Evolutionary conservation across 1,140 invertebrate genomes (phyloP).

Genomic region (Brachionus manjavacas): DNA sequence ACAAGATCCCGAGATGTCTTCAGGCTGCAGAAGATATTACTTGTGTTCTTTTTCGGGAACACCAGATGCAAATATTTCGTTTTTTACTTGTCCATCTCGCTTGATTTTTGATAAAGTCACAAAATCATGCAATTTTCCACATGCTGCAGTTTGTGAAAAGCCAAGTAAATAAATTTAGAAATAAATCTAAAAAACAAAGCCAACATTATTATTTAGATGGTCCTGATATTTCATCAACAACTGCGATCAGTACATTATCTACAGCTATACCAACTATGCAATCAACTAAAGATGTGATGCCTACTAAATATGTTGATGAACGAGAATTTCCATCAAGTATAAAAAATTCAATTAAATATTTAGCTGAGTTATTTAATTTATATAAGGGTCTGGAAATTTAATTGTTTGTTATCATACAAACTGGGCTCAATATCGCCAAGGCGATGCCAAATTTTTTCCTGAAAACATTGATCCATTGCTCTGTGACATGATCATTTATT

Average conservation of each 20-base stretch:
- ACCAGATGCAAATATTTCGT: not conserved
- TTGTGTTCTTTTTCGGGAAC: not conserved
- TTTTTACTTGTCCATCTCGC: not conserved
- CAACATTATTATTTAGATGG: not conserved
- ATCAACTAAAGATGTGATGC: not conserved
- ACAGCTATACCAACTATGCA: not conserved
- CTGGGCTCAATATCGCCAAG: slow-evolving; percentile 81
- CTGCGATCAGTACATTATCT: not conserved
- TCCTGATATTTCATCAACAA: not conserved
- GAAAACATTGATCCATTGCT: slow-evolving; percentile 77
- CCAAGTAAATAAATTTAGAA: not conserved
- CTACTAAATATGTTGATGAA: not conserved
- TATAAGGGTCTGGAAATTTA: not conserved
- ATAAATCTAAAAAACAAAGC: not conserved
- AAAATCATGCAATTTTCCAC: slow-evolving; percentile 36
- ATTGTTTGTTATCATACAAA: slow-evolving; percentile 82
- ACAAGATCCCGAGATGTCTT: not conserved
- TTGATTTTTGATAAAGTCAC: slow-evolving; percentile 14
- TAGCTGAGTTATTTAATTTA: no score
- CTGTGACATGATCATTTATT: slow-evolving; percentile 87
- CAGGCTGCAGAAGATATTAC: not conserved
- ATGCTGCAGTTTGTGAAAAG: not conserved
- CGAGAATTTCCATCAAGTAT: not conserved
- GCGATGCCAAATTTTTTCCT: slow-evolving; percentile 75
- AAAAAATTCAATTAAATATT: not conserved